Base-by-base conservation (phyloP, 2,113 vertebrate species). In the Scalopus aquaticus region DNA sequence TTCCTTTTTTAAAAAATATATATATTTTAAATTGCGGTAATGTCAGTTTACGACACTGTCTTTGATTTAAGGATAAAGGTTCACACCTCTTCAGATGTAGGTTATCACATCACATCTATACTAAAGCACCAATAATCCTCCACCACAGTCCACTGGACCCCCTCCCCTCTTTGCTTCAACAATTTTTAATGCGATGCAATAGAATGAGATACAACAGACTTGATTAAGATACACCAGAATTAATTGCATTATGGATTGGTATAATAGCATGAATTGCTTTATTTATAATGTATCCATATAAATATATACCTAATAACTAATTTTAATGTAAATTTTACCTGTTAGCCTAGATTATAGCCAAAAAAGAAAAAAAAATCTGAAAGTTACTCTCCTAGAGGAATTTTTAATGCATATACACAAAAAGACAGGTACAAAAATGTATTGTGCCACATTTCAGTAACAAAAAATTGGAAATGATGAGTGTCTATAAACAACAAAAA, bases 281-380 rank as follows among this genome's bases (percentile, higher is more conserved):
- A 72, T 65, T 77, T 56, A 65, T 37, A 51, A 30, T 32, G 26
- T 44, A 39, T 37, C 16, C 37, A 42, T 51, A 73, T 51, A 80
- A 80, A 69, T n/a, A 69, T 42, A 26, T 39, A 88, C 69, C 30
- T n/a, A 92, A n/a, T n/a, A 83, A 77, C 37, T 74, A 26, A 9
- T 51, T 73, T 88, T 49, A 37, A 35, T 62, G 12, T 58, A 88
- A 74, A 93, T 37, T 82, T 80, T 62, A 78, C 67, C 79, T 92
- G 54, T 77, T 88, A 62, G 11, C 44, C 49, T 5, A 67, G 16
- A 88, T 46, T 49, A 37, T 17, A 22, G 42, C 17, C 22, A 46
- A 95, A 88, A 54, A 22, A 67, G 12, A 46, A 95, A 88, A 54
- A 22, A 67, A 17, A 65, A 62, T 80, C 37, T 58, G 70, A 88